Conservation (phyloP, 2,797 vertebrate species). For the Chanos chanos region DNA sequence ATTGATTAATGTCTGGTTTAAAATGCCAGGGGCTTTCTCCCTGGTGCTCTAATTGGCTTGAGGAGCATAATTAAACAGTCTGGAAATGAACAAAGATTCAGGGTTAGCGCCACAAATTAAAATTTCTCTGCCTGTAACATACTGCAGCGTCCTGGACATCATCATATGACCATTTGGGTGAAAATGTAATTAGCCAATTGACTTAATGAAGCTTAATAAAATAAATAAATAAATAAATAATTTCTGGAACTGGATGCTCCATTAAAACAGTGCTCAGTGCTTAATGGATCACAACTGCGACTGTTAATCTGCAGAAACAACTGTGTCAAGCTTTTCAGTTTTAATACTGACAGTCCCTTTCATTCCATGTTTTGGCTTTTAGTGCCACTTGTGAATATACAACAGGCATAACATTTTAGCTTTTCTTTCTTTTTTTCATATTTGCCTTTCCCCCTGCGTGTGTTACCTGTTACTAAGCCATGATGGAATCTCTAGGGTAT, state of each 20-base stretch:
- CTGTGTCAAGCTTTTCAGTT: too few relatives aligned
- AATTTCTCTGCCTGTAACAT: constrained; percentile 12
- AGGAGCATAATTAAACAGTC: constrained; percentile 24
- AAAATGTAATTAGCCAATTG: constrained; percentile 14
- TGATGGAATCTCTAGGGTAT: too few relatives aligned
- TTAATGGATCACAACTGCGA: neutral
- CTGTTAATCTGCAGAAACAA: neutral
- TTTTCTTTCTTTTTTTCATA: too few relatives aligned
- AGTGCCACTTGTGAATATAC: too few relatives aligned
- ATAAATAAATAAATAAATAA: neutral
- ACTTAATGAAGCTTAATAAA: neutral
- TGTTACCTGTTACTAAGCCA: too few relatives aligned
- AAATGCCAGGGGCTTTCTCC: constrained; percentile 34
- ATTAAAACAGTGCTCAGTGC: neutral
- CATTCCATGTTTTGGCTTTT: too few relatives aligned
- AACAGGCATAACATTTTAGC: too few relatives aligned
- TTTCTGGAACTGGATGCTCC: neutral
- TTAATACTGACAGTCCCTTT: too few relatives aligned
- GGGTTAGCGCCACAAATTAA: constrained; percentile 12
- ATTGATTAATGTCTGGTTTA: constrained; percentile 27
- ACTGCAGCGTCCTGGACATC: neutral
- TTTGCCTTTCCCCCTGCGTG: too few relatives aligned
- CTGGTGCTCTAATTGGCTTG: constrained; percentile 4
- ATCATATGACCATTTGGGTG: neutral
- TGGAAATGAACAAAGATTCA: constrained; percentile 20